Conservation (phyloP, 1,140 invertebrate genomes). For the Polypedilum vanderplanki region DNA sequence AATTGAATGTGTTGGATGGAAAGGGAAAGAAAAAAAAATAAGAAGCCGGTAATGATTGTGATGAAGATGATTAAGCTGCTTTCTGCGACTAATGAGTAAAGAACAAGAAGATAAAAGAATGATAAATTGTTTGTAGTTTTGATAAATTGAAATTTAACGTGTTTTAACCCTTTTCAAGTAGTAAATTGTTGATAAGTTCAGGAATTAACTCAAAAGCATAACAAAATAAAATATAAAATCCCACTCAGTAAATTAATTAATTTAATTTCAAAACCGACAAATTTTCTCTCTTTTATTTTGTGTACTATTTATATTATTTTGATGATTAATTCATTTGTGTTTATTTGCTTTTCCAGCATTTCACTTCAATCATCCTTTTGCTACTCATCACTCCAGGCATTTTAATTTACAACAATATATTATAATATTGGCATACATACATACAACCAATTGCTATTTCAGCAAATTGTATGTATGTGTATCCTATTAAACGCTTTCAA, state of each 20-base stretch:
- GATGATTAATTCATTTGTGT: slow-evolving; percentile 1
- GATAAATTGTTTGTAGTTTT: no score
- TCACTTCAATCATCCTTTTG: neutral
- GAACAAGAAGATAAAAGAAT: no score
- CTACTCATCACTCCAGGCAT: no score
- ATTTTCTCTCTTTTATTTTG: neutral
- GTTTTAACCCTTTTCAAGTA: no score
- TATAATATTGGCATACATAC: no score
- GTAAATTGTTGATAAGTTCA: no score
- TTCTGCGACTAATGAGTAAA: neutral
- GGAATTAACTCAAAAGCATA: no score
- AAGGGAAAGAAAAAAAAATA: neutral
- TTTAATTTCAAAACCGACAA: neutral
- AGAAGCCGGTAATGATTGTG: neutral
- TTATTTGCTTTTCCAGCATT: slow-evolving; percentile 1
- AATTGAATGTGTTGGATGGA: neutral
- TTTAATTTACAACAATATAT: no score
- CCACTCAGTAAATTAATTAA: neutral
- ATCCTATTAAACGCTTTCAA: neutral
- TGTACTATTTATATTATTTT: neutral
- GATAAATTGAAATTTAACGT: no score
- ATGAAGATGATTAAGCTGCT: neutral
- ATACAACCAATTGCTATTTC: neutral
- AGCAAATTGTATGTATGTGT: neutral
- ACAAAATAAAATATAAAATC: no score